A percentile compares a stretch with the other conserved stretches of the same genome.
Evolutionary conservation across 2,888 invertebrate genomes (phyloP).

Genomic region (Lissonota sp.): DNA sequence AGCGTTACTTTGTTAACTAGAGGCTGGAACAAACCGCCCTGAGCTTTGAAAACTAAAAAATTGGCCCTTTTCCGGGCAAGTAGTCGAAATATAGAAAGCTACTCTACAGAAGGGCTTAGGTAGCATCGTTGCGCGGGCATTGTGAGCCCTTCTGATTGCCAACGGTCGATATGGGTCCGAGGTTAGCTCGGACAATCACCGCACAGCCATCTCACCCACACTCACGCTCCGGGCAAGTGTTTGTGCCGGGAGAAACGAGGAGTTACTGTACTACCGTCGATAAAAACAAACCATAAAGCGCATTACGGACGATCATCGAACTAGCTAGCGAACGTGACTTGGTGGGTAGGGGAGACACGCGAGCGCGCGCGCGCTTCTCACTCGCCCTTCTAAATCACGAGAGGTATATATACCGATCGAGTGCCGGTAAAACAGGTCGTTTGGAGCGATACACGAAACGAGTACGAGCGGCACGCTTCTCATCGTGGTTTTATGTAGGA

Average conservation of each 20-base stretch:
- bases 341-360: constrained; percentile 74
- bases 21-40: no score
- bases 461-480: constrained; percentile 28
- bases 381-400: constrained; percentile 71
- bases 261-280: constrained; percentile 76
- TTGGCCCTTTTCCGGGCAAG: no score
- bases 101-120: no score
- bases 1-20: no score
- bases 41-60: no score
- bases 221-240: constrained; percentile 26
- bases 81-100: no score
- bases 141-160: no score
- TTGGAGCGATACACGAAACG: constrained; percentile 57
- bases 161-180: background rate
- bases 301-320: constrained; percentile 82
- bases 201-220: constrained; percentile 8
- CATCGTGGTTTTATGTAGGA: constrained; percentile 69
- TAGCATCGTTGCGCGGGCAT: no score
- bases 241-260: constrained; percentile 36
- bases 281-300: constrained; percentile 82
- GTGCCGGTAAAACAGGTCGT: constrained; percentile 80
- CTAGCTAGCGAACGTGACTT: constrained; percentile 77
- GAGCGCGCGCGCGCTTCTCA: constrained; percentile 17
- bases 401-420: constrained; percentile 72
- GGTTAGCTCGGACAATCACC: background rate